Base-by-base conservation (phyloP, 2,888 invertebrate species). In the Drosophila ustulata region DNA sequence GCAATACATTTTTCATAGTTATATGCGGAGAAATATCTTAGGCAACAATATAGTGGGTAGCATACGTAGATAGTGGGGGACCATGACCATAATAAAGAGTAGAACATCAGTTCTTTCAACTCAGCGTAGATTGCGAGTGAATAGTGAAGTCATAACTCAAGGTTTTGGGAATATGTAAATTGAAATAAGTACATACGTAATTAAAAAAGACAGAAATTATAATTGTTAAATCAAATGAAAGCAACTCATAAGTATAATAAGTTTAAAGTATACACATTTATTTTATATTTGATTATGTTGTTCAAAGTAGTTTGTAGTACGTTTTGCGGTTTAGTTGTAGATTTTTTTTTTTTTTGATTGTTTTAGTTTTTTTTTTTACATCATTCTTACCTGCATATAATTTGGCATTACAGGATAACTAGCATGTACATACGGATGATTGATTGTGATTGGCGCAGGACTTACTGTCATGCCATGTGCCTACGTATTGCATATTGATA, bases 401-500 rank as follows among this genome's bases (percentile, higher is more conserved):
- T 92, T 91, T 91, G 93, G 91, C 91, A 92, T 91, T 87, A 92
- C 92, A 90, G 92, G 92, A 92, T 92, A 92, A 92, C 91, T 92
- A 91, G 93, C 92, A 90, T 93, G 93, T 91, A 92, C 90, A 92
- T 91, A 92, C 92, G 92, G 92, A 92, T 92, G 92, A 90, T 92
- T 92, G 90, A 92, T 92, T 90, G 93, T 93, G 93, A 92, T 92
- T 91, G 93, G 93, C 92, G 93, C 92, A 91, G 93, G 93, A 92
- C 92, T 92, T 90, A 93, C 92, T 81, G 92, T 93, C 92, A 93
- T 92, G 91, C 93, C 93, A 91, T 93, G 93, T 91, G 93, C 93
- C 93, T 93, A 91, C 50, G 63, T 67, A 66, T 77, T 80, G 67
- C 65, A 80, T 74, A 80, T 75, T 67, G 62, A 68, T 59, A 66